phyloP scores from a whole-genome alignment of 2,113 vertebrate genomes.

The Gavia stellata region DNA sequence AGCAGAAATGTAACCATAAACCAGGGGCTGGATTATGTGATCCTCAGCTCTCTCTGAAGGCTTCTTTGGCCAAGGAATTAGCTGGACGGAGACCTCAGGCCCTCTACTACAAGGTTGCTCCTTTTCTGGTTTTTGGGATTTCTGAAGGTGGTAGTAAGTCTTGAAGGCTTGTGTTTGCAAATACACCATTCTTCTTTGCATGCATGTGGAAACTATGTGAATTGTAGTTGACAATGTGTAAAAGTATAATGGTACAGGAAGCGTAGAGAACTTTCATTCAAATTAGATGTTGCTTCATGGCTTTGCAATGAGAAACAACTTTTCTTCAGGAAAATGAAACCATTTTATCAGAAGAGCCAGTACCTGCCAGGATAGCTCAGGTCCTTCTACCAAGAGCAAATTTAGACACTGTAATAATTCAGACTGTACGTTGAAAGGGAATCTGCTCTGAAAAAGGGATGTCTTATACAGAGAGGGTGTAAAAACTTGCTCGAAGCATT shows the following conservation, averaged over 20 bases:
- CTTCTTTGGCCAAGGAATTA: not conserved
- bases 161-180: not conserved
- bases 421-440: not conserved
- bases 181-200: not conserved
- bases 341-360: not conserved
- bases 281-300: accelerated
- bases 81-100: not conserved
- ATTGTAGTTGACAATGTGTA: not conserved
- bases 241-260: not conserved
- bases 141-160: not conserved
- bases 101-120: not conserved
- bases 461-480: not conserved
- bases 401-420: not conserved
- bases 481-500: not conserved
- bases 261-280: not conserved
- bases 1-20: not conserved
- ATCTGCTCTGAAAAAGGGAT: not conserved
- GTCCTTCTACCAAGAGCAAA: not conserved
- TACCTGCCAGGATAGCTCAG: not conserved
- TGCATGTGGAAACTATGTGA: not conserved
- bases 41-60: not conserved
- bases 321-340: not conserved
- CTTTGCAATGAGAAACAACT: not conserved
- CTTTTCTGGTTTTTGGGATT: not conserved
- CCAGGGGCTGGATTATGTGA: not conserved